Conservation (phyloP, 1,140 invertebrate species). For the Trachymyrmex cornetzi region DNA sequence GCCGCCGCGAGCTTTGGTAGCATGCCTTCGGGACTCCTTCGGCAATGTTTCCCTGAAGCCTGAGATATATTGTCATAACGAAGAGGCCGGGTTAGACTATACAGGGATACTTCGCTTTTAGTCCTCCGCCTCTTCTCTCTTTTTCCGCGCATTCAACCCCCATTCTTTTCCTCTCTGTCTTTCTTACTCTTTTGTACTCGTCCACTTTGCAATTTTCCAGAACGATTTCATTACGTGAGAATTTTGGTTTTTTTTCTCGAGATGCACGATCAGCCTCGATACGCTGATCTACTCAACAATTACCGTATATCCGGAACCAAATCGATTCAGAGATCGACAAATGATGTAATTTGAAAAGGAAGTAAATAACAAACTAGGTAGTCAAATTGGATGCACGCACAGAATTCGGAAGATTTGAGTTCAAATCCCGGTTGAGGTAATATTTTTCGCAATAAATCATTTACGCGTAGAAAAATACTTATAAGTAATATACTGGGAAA, state of each 20-base stretch:
- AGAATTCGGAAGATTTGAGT: too few relatives aligned
- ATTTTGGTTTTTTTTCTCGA: neutral
- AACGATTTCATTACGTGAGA: constrained; percentile 25
- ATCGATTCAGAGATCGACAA: neutral
- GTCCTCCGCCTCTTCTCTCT: neutral
- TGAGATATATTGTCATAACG: constrained; percentile 80
- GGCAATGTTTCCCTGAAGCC: constrained; percentile 79
- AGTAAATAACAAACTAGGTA: neutral
- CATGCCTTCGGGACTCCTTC: constrained; percentile 79
- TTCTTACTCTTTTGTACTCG: neutral
- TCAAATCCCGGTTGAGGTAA: too few relatives aligned
- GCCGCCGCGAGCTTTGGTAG: constrained; percentile 80
- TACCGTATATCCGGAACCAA: neutral
- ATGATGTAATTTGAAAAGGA: neutral
- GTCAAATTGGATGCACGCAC: neutral
- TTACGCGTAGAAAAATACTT: too few relatives aligned
- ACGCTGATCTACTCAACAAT: constrained; percentile 1
- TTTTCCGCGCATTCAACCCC: neutral
- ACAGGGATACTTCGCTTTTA: constrained; percentile 54
- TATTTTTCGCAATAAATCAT: too few relatives aligned
- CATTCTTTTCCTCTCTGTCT: neutral
- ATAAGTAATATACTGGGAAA: too few relatives aligned
- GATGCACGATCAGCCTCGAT: neutral
- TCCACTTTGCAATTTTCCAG: constrained; percentile 39
- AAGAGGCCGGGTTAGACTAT: constrained; percentile 65